Base-by-base conservation (phyloP, 2,888 invertebrate species). In the Bembecia ichneumoniformis region DNA sequence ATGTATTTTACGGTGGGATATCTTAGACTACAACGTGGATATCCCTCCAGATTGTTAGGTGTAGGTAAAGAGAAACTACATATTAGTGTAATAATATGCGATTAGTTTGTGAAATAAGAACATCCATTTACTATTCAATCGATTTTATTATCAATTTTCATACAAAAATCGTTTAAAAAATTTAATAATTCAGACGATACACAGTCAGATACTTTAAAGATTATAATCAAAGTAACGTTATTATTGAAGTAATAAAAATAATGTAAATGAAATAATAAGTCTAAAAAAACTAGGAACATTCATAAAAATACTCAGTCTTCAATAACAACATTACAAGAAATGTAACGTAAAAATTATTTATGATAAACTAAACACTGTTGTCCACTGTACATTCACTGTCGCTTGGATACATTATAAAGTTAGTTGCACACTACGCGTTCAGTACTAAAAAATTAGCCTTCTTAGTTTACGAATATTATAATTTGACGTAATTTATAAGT, bases 201-300 rank as follows among this genome's bases (percentile, higher is more conserved):
- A 87, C 83, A 84, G 84, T 86, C 84, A 80, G 77, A 81, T 78
- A 80, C 77, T 84, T 80, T 77, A 82, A 81, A 77, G 79, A 77
- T 77, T 80, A 82, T 66, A 80, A 78, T 80, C 73, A 77, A 80
- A 81, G 75, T 79, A 77, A 79, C 75, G 65, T 74, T 71, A 62
- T 63, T 80, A 80, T 77, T 73, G 77, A 79, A 69, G 69, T 66
- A 74, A 73, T 80, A 82, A 79, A 75, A 75, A 74, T 76, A 77
- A 79, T 72, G 71, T 77, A 79, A 82, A 80, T 64, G 73, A 83
- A 83, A 77, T 76, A 78, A 83, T 80, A 82, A 86, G 76, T 79
- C 82, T 84, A 86, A 87, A 86, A 80, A 86, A 82, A 82, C 84
- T 86, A 87, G 87, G 87, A 87, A 87, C 87, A 82, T 82, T 78